Percentiles rank a stretch among this genome's conserved stretches.
Conservation (phyloP, 1,140 invertebrate genomes). For the Pectinophora gossypiella region DNA sequence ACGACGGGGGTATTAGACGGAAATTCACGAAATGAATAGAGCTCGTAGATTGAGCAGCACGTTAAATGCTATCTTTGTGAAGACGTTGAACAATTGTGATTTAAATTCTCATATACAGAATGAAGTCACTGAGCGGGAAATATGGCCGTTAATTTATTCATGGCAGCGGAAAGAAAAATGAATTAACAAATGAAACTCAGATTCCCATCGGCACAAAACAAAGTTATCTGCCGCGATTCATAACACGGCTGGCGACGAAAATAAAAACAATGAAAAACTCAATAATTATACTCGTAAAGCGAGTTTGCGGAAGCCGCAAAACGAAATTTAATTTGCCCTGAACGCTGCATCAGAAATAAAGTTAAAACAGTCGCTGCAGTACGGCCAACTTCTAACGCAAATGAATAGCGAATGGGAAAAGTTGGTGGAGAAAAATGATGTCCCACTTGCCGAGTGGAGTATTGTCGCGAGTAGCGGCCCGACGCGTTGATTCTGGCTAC, state of each 20-base stretch:
- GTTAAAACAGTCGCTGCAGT: slow-evolving; percentile 73
- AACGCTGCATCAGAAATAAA: slow-evolving; percentile 74
- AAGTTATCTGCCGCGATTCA: slow-evolving; percentile 49
- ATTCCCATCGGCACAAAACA: slow-evolving; percentile 26
- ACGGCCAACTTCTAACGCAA: slow-evolving; percentile 72
- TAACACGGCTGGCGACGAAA: slow-evolving; percentile 35
- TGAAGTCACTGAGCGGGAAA: not conserved
- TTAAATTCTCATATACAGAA: not conserved
- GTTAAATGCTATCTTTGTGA: not conserved
- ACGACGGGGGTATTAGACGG: slow-evolving; percentile 26
- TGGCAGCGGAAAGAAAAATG: not conserved
- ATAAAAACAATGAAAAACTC: slow-evolving; percentile 44
- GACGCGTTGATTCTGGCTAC: slow-evolving; percentile 20
- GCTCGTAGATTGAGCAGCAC: not conserved
- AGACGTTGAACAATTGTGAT: not conserved
- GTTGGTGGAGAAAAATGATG: slow-evolving; percentile 72
- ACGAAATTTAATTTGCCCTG: slow-evolving; percentile 74
- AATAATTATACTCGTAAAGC: slow-evolving; percentile 62
- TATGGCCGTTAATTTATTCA: not conserved
- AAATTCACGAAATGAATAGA: slow-evolving; percentile 27
- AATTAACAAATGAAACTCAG: slow-evolving; percentile 17
- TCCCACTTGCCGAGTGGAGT: slow-evolving; percentile 49
- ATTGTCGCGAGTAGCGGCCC: slow-evolving; percentile 36
- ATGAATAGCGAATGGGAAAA: slow-evolving; percentile 75
- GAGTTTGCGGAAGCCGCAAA: slow-evolving; percentile 71